phyloP scores from a whole-genome alignment of 2,888 invertebrate genomes.

The Pediacus dermestoides region DNA sequence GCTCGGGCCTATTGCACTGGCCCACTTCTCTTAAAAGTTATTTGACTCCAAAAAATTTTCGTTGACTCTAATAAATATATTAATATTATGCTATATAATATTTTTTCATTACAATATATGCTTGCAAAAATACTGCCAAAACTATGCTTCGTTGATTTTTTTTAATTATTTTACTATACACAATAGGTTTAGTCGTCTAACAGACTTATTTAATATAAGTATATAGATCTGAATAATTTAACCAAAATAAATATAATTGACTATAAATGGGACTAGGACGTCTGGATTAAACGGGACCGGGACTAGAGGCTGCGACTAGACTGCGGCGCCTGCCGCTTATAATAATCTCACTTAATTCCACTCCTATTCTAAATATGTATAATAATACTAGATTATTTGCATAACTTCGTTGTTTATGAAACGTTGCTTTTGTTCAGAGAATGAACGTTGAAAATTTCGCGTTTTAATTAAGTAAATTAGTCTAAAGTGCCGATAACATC shows the following conservation, averaged over 20 bases:
- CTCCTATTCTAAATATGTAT: slow-evolving; percentile 40
- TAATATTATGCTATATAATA: slow-evolving; percentile 24
- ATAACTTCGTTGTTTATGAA: slow-evolving; percentile 52
- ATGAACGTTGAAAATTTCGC: slow-evolving; percentile 40
- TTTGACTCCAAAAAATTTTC: neutral
- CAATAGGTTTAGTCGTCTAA: slow-evolving; percentile 12
- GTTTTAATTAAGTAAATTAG: slow-evolving; percentile 35
- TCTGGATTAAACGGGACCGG: slow-evolving; percentile 34
- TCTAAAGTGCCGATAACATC: slow-evolving; percentile 38
- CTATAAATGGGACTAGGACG: slow-evolving; percentile 48
- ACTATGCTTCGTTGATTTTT: slow-evolving; percentile 44
- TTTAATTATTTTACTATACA: slow-evolving; percentile 25
- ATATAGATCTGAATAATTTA: slow-evolving; percentile 27
- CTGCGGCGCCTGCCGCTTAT: slow-evolving; percentile 26
- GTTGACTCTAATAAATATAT: slow-evolving; percentile 1
- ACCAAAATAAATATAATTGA: slow-evolving; percentile 45
- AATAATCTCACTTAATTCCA: slow-evolving; percentile 39
- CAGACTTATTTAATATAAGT: slow-evolving; percentile 25
- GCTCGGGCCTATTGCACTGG: slow-evolving; percentile 46
- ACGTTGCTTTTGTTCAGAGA: slow-evolving; percentile 48
- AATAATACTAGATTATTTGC: slow-evolving; percentile 44
- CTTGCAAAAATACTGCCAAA: slow-evolving; percentile 52
- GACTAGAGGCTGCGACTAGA: slow-evolving; percentile 46
- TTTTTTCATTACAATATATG: slow-evolving; percentile 38
- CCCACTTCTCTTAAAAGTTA: slow-evolving; percentile 27